Evolutionary conservation across 2,797 vertebrate species (phyloP), one percentile per base, ranked within the genome.

Genomic region (Geotrypetes seraphini): DNA sequence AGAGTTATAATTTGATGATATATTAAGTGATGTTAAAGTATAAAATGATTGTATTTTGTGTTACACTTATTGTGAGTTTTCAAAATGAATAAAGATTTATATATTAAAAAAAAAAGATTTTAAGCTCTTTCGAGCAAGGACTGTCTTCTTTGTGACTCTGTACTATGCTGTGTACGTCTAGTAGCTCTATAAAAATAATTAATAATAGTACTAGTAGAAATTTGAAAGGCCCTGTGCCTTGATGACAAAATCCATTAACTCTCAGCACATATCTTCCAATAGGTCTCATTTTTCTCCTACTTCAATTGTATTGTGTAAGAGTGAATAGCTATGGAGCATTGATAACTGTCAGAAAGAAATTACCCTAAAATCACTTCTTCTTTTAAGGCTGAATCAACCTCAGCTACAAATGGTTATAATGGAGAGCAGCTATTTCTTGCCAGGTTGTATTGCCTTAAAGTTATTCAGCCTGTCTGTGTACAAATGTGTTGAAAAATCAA

Each of bases 161-260:
- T n/a, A n/a, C n/a, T n/a, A n/a, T n/a, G n/a, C n/a, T n/a, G n/a
- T n/a, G n/a, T n/a, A n/a, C n/a, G n/a, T n/a, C n/a, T n/a, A n/a
- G n/a, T n/a, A n/a, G n/a, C n/a, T n/a, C n/a, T n/a, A n/a, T n/a
- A n/a, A n/a, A n/a, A n/a, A n/a, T n/a, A n/a, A n/a, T n/a, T n/a
- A n/a, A n/a, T n/a, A n/a, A n/a, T n/a, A n/a, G n/a, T n/a, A n/a
- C n/a, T n/a, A n/a, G n/a, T n/a, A n/a, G n/a, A n/a, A n/a, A n/a
- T n/a, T n/a, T n/a, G n/a, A n/a, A n/a, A n/a, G n/a, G n/a, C n/a
- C n/a, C n/a, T n/a, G n/a, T n/a, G n/a, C n/a, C n/a, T n/a, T n/a
- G n/a, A n/a, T n/a, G n/a, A n/a, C n/a, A 22, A 22, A 34, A 60
- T 62, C 71, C 41, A 60, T 71, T 66, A 56, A 26, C 14, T 46